Conservation (phyloP, 2,888 invertebrate genomes). For the Cephonodes hylas region DNA sequence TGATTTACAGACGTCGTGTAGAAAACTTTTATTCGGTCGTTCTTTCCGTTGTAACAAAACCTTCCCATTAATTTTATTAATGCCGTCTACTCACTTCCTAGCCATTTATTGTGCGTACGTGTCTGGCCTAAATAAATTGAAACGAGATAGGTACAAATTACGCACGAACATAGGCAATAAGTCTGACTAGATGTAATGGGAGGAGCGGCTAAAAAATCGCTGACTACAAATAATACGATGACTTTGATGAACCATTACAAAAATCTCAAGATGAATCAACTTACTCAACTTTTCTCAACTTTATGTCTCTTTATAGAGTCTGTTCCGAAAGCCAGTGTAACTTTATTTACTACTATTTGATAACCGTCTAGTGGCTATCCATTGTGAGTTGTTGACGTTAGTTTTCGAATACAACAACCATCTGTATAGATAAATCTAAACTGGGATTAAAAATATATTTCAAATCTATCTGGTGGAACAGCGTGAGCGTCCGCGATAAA, state of each 20-base stretch:
- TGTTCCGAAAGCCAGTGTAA: too few relatives aligned
- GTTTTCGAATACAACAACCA: not conserved
- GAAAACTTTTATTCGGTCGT: not conserved
- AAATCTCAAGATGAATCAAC: too few relatives aligned
- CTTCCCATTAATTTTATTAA: conserved; percentile 13
- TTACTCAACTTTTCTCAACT: too few relatives aligned
- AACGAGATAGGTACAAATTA: conserved; percentile 13
- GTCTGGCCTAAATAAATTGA: conserved; percentile 11
- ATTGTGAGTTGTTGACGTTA: not conserved
- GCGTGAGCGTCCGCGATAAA: not conserved
- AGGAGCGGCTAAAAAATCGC: not conserved
- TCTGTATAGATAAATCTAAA: not conserved
- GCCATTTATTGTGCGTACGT: conserved; percentile 9
- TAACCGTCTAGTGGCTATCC: too few relatives aligned
- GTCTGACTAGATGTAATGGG: not conserved
- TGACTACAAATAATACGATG: too few relatives aligned
- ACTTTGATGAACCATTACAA: too few relatives aligned
- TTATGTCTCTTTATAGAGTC: too few relatives aligned
- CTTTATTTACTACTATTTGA: too few relatives aligned
- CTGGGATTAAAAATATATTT: not conserved
- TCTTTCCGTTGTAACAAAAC: conserved; percentile 4
- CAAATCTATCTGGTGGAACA: not conserved
- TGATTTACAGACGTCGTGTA: not conserved
- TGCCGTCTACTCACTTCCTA: not conserved
- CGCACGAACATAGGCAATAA: not conserved